Evolutionary conservation across 2,797 vertebrate species (phyloP).

Genomic region (Pseudotriccus pelzelni): DNA sequence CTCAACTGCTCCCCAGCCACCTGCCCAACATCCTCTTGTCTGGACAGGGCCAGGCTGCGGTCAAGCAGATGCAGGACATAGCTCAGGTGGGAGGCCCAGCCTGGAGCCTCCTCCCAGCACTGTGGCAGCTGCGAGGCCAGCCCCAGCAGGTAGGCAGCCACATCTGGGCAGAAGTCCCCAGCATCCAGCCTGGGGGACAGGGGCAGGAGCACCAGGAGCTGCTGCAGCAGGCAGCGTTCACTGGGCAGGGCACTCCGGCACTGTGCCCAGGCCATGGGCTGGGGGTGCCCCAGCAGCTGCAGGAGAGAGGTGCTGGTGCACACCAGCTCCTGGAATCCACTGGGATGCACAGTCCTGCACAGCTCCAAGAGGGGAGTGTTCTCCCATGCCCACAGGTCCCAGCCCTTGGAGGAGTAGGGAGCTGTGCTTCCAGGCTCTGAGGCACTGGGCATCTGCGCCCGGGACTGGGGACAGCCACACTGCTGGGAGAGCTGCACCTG

Average conservation of each 20-base stretch:
- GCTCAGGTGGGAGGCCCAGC: constrained; percentile 79
- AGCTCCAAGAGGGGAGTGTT: constrained; percentile 33
- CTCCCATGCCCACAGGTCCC: constrained; percentile 13
- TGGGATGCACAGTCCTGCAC: constrained; percentile 60
- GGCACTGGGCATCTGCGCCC: constrained; percentile 60
- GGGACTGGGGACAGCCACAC: constrained; percentile 77
- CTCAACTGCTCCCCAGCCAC: constrained; percentile 79
- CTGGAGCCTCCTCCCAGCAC: constrained; percentile 76
- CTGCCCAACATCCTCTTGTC: constrained; percentile 78
- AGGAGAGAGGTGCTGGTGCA: constrained; percentile 82
- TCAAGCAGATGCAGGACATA: constrained; percentile 86
- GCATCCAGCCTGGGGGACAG: constrained; percentile 79
- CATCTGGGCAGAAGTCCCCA: constrained; percentile 84
- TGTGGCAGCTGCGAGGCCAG: constrained; percentile 80
- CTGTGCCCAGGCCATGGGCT: constrained; percentile 72
- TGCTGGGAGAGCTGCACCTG: constrained; percentile 66
- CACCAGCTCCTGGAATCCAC: constrained; percentile 79
- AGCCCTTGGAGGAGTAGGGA: constrained; percentile 78
- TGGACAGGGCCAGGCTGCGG: constrained; percentile 83
- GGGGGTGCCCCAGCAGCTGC: constrained; percentile 50
- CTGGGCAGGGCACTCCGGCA: constrained; percentile 73
- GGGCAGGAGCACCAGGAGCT: constrained; percentile 83
- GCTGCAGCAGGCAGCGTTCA: constrained; percentile 84
- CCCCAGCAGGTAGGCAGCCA: constrained; percentile 79
- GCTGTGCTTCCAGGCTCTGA: constrained; percentile 40